Evolutionary conservation across 1,140 invertebrate genomes (phyloP).

Genomic region (Drosophila ogumai): DNA sequence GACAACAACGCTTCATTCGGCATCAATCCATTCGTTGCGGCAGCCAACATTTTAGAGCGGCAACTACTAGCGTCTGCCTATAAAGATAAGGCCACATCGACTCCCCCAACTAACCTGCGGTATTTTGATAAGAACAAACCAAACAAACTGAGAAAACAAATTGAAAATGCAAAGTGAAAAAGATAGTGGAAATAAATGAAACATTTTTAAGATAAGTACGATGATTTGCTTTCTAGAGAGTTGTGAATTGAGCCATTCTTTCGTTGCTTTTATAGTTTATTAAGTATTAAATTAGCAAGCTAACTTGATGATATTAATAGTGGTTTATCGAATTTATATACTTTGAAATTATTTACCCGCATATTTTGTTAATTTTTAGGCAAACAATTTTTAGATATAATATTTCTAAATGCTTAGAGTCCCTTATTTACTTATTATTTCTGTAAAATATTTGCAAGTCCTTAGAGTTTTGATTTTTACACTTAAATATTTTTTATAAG

Average conservation of each 20-base stretch:
- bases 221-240: slow-evolving; percentile 10
- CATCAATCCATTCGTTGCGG: slow-evolving; percentile 67
- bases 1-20: slow-evolving; percentile 65
- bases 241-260: neutral
- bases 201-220: slow-evolving; percentile 57
- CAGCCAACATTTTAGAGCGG: slow-evolving; percentile 53
- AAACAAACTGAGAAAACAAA: slow-evolving; percentile 32
- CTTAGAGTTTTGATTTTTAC: neutral
- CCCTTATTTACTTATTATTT: neutral
- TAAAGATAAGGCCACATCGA: slow-evolving; percentile 53
- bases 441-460: neutral
- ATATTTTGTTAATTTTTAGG: slow-evolving; percentile 4
- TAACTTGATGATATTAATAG: neutral
- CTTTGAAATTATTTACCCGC: slow-evolving; percentile 5
- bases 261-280: neutral
- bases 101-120: slow-evolving; percentile 35
- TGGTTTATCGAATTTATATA: slow-evolving; percentile 9
- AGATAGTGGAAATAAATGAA: slow-evolving; percentile 64
- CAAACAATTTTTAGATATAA: neutral
- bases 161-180: slow-evolving; percentile 24
- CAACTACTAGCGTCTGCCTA: slow-evolving; percentile 28
- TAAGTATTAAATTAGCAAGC: neutral
- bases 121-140: slow-evolving; percentile 76
- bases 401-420: neutral
- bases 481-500: neutral